Evolutionary conservation across 2,797 vertebrate genomes (phyloP), one percentile per base, ranked within the genome.

Genomic region (Lemur catta): DNA sequence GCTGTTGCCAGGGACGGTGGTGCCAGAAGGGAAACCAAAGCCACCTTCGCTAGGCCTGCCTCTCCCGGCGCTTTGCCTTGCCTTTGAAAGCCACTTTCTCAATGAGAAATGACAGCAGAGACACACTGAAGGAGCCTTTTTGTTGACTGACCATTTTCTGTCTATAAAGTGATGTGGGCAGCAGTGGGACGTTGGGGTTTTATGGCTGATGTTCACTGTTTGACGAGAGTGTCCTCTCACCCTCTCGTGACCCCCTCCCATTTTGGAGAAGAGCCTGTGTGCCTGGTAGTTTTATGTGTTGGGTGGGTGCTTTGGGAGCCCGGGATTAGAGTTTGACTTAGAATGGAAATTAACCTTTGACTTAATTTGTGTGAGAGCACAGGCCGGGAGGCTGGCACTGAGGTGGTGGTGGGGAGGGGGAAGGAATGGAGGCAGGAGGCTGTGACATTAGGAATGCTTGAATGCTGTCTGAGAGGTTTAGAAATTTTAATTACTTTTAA

Each of bases 271-370:
- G 69, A 93, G 38, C 84, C 65, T 91, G 28, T 87, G 57, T 55
- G 4, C 48, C 3, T 81, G 76, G 41, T 84, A 28, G 84, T 89
- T 80, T 59, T 88, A 14, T 80, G 18, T 80, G 33, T 69, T 88
- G 72, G 55, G 17, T 88, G 61, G 84, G 4, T 67, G 24, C 30
- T 87, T 82, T 67, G 28, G 33, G 50, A 89, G 15, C 67, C 35
- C 35, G 89, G 75, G 75, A 61, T 50, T 91, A 46, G 59, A 79
- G 38, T 91, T 76, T 91, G 69, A 55, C 46, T 94, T 72, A 88
- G 71, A 84, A n/a, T 95, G 38, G 81, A 93, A 90, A 65, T 65
- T 57, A 65, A 93, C 87, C 81, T 90, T 74, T 87, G 86, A 76
- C 79, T 94, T 72, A 50, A 67, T 89, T 92, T 94, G 57, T 93